These are phyloP conservation scores for Athene noctua DNA, from an alignment of 2,113 vertebrate genomes.

Conservation along the genomic window DNA sequence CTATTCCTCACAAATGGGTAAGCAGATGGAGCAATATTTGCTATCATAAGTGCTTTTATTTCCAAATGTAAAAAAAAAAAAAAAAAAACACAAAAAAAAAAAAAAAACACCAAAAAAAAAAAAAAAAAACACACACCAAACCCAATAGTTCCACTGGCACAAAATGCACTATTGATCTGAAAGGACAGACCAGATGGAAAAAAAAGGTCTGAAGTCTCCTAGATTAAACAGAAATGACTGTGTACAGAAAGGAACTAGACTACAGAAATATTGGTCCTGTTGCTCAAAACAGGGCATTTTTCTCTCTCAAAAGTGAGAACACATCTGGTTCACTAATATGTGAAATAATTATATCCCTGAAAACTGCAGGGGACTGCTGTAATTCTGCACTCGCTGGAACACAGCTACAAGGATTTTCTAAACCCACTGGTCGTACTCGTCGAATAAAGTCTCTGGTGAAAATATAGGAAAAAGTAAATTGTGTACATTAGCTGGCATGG, in stretches of 20 bases:
- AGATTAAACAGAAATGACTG: background rate
- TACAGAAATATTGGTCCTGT: background rate
- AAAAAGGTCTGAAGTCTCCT: background rate
- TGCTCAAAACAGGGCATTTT: background rate
- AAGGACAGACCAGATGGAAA: conserved; percentile 1
- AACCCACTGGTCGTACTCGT: background rate
- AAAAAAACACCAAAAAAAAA: background rate
- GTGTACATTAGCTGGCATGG: background rate
- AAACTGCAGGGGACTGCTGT: background rate
- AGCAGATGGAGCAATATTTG: conserved; percentile 55
- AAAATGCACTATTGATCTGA: background rate
- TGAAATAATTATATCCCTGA: background rate
- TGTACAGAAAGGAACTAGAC: background rate
- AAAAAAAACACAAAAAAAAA: background rate
- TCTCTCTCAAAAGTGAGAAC: background rate
- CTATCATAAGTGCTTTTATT: conserved; percentile 35
- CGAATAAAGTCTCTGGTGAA: background rate
- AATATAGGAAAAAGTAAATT: background rate
- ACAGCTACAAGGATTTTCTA: background rate
- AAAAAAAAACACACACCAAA: too few species aligned
- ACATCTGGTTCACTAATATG: background rate
- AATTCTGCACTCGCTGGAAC: background rate
- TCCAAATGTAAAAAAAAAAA: background rate
- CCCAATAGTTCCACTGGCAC: background rate
- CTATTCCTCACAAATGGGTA: conserved; percentile 35